Evolutionary conservation across 2,888 invertebrate genomes (phyloP).

Genomic region (Eledone cirrhosa): DNA sequence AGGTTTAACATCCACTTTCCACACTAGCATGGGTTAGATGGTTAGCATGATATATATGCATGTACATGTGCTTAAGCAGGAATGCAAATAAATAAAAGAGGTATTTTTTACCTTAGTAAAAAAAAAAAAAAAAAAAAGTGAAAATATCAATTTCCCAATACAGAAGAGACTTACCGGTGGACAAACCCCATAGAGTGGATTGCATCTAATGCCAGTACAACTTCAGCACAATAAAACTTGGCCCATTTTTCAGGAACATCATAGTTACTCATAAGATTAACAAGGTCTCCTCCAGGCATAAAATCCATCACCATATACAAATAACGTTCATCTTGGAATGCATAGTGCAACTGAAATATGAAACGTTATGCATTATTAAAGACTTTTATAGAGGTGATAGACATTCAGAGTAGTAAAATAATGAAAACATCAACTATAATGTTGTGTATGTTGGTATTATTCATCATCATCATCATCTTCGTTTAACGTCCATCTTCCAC

Average conservation of each 20-base stretch:
- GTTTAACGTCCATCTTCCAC: too few species aligned
- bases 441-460: too few species aligned
- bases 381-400: too few species aligned
- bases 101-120: neutral
- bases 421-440: too few species aligned
- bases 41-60: too few species aligned
- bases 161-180: constrained; percentile 69
- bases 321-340: constrained; percentile 96
- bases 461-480: too few species aligned
- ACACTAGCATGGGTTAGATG: too few species aligned
- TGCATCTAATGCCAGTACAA: constrained; percentile 95
- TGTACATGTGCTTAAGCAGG: too few species aligned
- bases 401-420: too few species aligned
- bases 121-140: neutral
- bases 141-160: neutral
- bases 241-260: constrained; percentile 99
- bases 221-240: constrained; percentile 97
- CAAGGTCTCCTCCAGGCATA: constrained; percentile 99
- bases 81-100: neutral
- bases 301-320: constrained; percentile 99
- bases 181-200: constrained; percentile 98
- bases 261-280: constrained; percentile 97
- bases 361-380: neutral
- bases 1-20: too few species aligned
- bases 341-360: constrained; percentile 81